Evolutionary conservation across 1,140 invertebrate species (phyloP).

Genomic region (Trissolcus basalis): DNA sequence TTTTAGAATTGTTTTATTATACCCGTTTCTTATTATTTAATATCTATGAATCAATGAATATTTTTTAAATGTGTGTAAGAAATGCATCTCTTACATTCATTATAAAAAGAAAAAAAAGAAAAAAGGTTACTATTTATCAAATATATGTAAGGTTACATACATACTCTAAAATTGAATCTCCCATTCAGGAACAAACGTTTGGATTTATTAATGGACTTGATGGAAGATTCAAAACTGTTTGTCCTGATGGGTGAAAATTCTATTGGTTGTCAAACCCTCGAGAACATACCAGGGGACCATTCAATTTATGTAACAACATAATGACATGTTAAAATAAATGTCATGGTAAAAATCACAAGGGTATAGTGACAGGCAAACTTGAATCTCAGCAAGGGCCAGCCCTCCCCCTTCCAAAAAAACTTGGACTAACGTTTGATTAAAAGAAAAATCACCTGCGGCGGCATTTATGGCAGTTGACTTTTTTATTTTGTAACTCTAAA

Average conservation of each 20-base stretch:
- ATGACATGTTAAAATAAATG: constrained; percentile 73
- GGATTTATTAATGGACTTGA: constrained; percentile 31
- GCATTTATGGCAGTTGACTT: background rate
- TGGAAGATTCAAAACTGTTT: constrained; percentile 59
- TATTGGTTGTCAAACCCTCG: constrained; percentile 68
- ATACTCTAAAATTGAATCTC: too few relatives aligned
- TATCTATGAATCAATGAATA: too few relatives aligned
- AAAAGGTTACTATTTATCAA: too few relatives aligned
- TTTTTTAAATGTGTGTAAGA: too few relatives aligned
- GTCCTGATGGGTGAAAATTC: constrained; percentile 60
- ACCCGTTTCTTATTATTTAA: too few relatives aligned
- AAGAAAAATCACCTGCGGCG: background rate
- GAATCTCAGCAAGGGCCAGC: constrained; percentile 60
- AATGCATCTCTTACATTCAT: too few relatives aligned
- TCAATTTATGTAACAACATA: constrained; percentile 68
- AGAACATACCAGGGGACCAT: constrained; percentile 63
- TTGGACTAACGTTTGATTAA: constrained; percentile 61
- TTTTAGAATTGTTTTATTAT: too few relatives aligned
- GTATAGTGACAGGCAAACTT: constrained; percentile 50
- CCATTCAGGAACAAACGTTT: too few relatives aligned
- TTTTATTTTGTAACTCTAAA: background rate
- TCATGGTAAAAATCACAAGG: constrained; percentile 62
- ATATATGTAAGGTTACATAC: too few relatives aligned
- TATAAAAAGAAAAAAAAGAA: too few relatives aligned
- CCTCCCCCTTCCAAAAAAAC: constrained; percentile 61